Percentiles rank a stretch among this genome's conserved stretches.
Conservation (phyloP, 92 coral and sea anemone genomes). For the Scolanthus callimorphus region DNA sequence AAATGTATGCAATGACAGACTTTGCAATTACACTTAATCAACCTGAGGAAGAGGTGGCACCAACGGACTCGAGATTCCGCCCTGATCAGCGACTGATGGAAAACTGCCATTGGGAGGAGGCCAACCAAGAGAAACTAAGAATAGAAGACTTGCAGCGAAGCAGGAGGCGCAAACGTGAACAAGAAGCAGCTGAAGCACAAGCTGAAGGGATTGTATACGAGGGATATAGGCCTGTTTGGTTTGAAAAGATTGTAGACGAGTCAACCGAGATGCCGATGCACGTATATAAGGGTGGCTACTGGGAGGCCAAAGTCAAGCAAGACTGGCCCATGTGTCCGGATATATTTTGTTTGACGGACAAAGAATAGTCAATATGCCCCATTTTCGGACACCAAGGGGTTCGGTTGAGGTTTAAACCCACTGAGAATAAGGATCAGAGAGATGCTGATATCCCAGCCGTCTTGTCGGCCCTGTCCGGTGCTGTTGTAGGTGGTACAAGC, state of each 20-base stretch:
- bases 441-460: too few species aligned
- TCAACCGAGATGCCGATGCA: slow-evolving; percentile 62
- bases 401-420: too few species aligned
- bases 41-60: slow-evolving; percentile 69
- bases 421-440: too few species aligned
- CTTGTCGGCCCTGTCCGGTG: too few species aligned
- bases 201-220: slow-evolving; percentile 84
- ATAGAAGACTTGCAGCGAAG: slow-evolving; percentile 94
- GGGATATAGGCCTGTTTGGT: slow-evolving; percentile 91
- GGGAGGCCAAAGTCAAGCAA: slow-evolving; percentile 95
- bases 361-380: too few species aligned
- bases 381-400: too few species aligned
- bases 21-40: slow-evolving; percentile 87
- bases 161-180: slow-evolving; percentile 81
- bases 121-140: slow-evolving; percentile 85
- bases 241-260: slow-evolving; percentile 89
- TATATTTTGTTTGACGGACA: slow-evolving; percentile 75
- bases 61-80: slow-evolving; percentile 87
- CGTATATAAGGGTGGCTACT: slow-evolving; percentile 97
- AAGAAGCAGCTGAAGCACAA: slow-evolving; percentile 77
- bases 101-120: slow-evolving; percentile 89
- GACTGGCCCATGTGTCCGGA: slow-evolving; percentile 92
- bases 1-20: slow-evolving; percentile 81
- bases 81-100: slow-evolving; percentile 99
- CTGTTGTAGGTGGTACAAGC: too few species aligned